phyloP scores from a whole-genome alignment of 2,797 vertebrate genomes.

The Halcyon badia region DNA sequence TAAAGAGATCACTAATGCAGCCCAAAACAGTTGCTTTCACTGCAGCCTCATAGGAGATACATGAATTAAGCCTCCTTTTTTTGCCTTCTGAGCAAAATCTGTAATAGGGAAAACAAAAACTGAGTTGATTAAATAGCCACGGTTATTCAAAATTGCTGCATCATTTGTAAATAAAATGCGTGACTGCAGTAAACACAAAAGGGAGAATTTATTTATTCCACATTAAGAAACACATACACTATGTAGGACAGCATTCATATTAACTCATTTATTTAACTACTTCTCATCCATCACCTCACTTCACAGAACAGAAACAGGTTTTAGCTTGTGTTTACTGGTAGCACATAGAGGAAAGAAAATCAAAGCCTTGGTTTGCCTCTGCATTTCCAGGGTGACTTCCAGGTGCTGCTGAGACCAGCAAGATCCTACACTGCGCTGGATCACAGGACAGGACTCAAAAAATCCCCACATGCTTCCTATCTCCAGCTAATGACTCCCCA shows the following conservation, averaged over 20 bases:
- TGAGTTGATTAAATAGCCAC: neutral
- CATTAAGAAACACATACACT: neutral
- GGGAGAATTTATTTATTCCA: neutral
- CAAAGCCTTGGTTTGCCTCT: neutral
- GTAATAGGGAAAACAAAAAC: neutral
- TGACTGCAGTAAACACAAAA: neutral
- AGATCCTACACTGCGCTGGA: neutral
- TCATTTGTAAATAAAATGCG: neutral
- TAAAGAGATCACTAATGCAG: neutral
- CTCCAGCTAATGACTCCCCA: neutral
- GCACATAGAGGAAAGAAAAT: neutral
- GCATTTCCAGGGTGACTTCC: neutral
- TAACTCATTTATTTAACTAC: neutral
- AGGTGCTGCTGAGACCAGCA: neutral
- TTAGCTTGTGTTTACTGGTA: neutral
- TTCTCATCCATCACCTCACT: neutral
- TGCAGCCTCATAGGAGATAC: neutral
- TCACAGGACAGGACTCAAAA: neutral
- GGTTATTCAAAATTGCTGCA: neutral
- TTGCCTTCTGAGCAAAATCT: neutral
- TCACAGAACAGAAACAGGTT: neutral
- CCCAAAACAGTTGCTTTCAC: neutral
- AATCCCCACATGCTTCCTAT: neutral
- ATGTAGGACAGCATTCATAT: neutral
- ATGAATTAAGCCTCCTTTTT: neutral